Conservation (phyloP, 2,797 vertebrate species). For the Molossus alvarezi region DNA sequence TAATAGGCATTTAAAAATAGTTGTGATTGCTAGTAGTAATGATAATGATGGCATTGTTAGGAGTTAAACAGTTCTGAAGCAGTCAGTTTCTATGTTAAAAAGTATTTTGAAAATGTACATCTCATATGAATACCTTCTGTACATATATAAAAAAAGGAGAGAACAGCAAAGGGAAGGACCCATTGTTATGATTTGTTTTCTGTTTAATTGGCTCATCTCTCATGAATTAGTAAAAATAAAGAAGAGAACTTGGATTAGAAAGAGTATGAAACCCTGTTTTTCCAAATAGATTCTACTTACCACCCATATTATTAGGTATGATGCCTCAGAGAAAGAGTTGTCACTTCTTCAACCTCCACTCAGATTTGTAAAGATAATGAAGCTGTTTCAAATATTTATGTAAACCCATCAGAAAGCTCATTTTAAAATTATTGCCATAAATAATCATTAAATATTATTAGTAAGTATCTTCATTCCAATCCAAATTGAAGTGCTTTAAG, state of each 20-base stretch:
- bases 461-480: conserved; percentile 59
- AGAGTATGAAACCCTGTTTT: conserved; percentile 28
- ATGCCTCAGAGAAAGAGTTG: conserved; percentile 28
- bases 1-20: not conserved
- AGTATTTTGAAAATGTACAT: not conserved
- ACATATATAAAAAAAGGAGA: conserved; percentile 6
- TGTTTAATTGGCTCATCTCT: conserved; percentile 4
- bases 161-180: not conserved
- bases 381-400: conserved; percentile 57
- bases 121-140: not conserved
- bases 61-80: not conserved
- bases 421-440: conserved; percentile 49
- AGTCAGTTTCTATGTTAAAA: not conserved
- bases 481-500: conserved; percentile 33
- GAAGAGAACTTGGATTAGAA: conserved; percentile 27
- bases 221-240: conserved; percentile 15
- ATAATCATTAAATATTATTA: conserved; percentile 66
- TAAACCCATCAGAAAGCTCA: conserved; percentile 46
- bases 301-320: not conserved
- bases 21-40: not conserved
- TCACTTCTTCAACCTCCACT: conserved; percentile 11
- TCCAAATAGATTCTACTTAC: conserved; percentile 55
- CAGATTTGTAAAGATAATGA: conserved; percentile 67
- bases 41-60: not conserved
- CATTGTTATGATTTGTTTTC: not conserved